Conservation (phyloP, 2,113 vertebrate genomes). For the Semicossyphus pulcher region DNA sequence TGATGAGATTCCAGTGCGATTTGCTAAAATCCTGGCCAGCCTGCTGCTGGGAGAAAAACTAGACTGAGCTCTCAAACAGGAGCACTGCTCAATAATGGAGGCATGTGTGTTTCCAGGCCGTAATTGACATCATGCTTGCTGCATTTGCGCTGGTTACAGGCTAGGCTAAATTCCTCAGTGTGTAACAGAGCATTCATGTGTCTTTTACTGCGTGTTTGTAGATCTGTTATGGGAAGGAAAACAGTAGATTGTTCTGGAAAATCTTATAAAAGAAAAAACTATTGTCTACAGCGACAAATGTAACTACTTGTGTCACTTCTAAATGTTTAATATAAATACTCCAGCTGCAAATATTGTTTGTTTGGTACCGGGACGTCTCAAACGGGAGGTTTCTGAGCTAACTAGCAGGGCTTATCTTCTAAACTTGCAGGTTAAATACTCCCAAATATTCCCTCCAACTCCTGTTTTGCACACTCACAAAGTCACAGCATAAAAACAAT, state of each 20-base stretch:
- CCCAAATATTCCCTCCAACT: neutral
- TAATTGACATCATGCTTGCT: conserved; percentile 76
- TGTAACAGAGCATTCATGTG: neutral
- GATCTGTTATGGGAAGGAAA: neutral
- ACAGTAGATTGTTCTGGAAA: neutral
- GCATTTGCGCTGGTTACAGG: conserved; percentile 55
- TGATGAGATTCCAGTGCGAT: neutral
- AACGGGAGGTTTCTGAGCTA: too few species aligned
- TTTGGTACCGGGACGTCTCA: too few species aligned
- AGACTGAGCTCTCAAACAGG: conserved; percentile 12
- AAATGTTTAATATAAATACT: too few species aligned
- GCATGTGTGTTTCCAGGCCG: conserved; percentile 29
- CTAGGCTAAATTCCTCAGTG: conserved; percentile 32
- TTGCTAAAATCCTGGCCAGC: neutral
- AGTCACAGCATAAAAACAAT: neutral
- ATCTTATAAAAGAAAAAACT: neutral
- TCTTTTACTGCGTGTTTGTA: neutral
- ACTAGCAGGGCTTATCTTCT: too few species aligned
- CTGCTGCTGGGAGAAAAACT: conserved; percentile 5
- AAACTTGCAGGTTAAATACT: neutral
- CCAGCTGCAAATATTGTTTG: too few species aligned
- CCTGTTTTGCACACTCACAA: neutral
- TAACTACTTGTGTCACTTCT: too few species aligned
- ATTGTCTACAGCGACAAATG: too few species aligned
- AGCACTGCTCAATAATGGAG: conserved; percentile 19